These are phyloP conservation scores for Physeter macrocephalus DNA, from an alignment of 2,113 vertebrate species.

Conservation along the genomic window DNA sequence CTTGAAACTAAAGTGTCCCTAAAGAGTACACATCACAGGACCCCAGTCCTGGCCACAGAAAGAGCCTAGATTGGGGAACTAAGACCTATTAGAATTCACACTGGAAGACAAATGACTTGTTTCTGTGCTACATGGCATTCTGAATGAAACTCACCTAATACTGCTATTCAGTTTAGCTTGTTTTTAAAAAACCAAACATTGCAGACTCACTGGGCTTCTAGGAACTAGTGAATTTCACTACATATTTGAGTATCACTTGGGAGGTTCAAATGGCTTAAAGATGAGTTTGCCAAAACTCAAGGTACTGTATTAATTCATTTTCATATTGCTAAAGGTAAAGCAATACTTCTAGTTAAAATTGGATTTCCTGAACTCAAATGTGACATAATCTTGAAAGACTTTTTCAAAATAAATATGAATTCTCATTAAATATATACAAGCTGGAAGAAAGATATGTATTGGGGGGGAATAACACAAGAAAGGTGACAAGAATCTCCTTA, in stretches of 20 bases:
- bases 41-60: background rate
- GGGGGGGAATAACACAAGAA: background rate
- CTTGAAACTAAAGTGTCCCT: background rate
- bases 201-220: background rate
- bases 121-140: background rate
- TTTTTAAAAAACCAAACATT: background rate
- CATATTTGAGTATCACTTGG: background rate
- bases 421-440: background rate
- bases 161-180: background rate
- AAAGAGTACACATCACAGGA: background rate
- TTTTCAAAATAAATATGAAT: constrained; percentile 3
- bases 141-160: background rate
- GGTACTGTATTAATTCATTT: background rate
- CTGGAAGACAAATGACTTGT: background rate
- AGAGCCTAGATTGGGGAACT: background rate
- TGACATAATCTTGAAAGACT: background rate
- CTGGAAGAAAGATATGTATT: background rate
- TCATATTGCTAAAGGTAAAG: background rate
- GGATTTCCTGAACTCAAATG: background rate
- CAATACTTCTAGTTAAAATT: background rate
- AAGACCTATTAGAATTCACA: background rate
- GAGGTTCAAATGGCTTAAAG: background rate
- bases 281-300: background rate
- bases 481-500: background rate
- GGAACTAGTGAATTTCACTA: background rate